Conservation (phyloP, 2,797 vertebrate genomes). For the Echiichthys vipera region DNA sequence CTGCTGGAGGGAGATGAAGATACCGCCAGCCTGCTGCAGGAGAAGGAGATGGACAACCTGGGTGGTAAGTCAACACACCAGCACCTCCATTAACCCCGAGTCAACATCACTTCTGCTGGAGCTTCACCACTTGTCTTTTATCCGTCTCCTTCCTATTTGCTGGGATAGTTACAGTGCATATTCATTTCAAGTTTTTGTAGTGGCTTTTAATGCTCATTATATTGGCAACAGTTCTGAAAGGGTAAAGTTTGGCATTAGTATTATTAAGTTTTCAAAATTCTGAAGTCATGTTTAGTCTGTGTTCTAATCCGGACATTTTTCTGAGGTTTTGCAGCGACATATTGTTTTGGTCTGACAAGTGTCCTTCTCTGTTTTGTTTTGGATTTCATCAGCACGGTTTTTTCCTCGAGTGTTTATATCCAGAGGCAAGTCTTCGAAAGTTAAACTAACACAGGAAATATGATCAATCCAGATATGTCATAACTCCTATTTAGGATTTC, state of each 20-base stretch:
- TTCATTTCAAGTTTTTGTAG: conserved; percentile 5
- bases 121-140: background rate
- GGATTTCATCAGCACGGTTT: conserved; percentile 81
- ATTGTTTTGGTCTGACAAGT: conserved; percentile 48
- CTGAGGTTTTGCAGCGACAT: conserved; percentile 39
- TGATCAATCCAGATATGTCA: conserved; percentile 50
- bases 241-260: background rate
- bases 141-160: conserved; percentile 6
- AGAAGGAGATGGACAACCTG: conserved; percentile 97
- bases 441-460: conserved; percentile 78
- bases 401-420: conserved; percentile 86
- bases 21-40: conserved; percentile 93
- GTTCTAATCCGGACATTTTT: conserved; percentile 55
- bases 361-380: conserved; percentile 57
- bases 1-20: conserved; percentile 97
- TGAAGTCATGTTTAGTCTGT: too few relatives aligned
- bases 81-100: conserved; percentile 35
- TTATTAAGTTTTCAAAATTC: too few relatives aligned
- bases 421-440: conserved; percentile 88
- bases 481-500: conserved; percentile 16
- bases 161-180: background rate
- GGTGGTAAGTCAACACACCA: conserved; percentile 86
- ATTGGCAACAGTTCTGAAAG: background rate
- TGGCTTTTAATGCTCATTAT: background rate
- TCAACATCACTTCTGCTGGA: conserved; percentile 19